phyloP scores from a whole-genome alignment of 2,113 vertebrate species.

The Mobula birostris region DNA sequence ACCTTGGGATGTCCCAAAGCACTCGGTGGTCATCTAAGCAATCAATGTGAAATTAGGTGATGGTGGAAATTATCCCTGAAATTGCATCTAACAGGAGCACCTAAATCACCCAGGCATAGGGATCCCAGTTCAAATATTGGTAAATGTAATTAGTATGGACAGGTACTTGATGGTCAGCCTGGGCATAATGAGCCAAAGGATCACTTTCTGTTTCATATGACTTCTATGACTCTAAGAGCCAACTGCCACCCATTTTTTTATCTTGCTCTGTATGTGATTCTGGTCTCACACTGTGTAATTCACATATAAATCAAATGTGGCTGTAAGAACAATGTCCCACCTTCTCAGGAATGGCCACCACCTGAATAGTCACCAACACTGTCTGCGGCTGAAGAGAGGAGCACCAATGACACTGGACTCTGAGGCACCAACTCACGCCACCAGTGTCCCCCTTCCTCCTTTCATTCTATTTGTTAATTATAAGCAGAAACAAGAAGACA shows the following conservation, averaged over 20 bases:
- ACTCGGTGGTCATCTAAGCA: background rate
- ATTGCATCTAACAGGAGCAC: background rate
- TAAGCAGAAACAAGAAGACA: background rate
- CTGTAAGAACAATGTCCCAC: background rate
- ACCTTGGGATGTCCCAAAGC: background rate
- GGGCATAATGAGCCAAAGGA: too few relatives aligned
- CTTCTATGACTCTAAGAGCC: background rate
- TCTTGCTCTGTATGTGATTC: background rate
- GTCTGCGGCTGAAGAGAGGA: background rate
- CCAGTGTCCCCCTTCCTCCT: background rate
- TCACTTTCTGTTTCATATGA: too few relatives aligned
- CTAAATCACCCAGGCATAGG: too few relatives aligned
- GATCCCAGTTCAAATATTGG: too few relatives aligned
- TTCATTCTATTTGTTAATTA: background rate
- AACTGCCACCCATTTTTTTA: background rate
- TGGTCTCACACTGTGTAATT: background rate
- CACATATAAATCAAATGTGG: background rate
- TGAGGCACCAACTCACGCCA: background rate
- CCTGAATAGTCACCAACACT: background rate
- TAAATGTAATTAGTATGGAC: too few relatives aligned
- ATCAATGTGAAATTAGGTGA: background rate
- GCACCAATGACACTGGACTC: background rate
- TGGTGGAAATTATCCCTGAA: background rate
- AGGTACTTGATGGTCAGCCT: too few relatives aligned
- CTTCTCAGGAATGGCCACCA: background rate